Evolutionary conservation across 1,140 invertebrate genomes (phyloP).

Genomic region (Araneus ventricosus): DNA sequence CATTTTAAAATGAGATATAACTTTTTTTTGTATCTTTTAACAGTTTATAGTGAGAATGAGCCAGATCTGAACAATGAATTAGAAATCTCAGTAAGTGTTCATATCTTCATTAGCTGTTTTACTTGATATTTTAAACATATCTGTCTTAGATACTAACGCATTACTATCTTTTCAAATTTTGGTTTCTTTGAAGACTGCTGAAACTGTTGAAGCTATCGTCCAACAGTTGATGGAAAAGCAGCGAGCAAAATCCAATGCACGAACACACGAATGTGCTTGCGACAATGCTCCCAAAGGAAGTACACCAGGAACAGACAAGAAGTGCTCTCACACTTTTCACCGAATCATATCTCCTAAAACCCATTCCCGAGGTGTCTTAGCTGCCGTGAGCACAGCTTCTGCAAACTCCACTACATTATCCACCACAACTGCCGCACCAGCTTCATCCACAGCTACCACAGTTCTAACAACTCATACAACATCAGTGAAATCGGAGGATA

Average conservation of each 20-base stretch:
- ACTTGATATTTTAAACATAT: background rate
- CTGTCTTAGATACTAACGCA: background rate
- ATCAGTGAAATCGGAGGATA: conserved; percentile 62
- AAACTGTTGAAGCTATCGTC: conserved; percentile 92
- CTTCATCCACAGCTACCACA: conserved; percentile 55
- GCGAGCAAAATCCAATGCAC: conserved; percentile 79
- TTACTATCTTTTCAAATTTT: conserved; percentile 34
- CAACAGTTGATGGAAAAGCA: conserved; percentile 93
- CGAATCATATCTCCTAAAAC: conserved; percentile 78
- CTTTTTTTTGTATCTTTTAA: conserved; percentile 60
- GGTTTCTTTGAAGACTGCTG: conserved; percentile 80
- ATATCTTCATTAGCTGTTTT: background rate
- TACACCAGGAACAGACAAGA: conserved; percentile 71
- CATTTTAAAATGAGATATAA: too few relatives aligned
- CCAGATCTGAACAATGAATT: conserved; percentile 91
- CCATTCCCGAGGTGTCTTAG: conserved; percentile 83
- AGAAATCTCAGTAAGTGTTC: conserved; percentile 88
- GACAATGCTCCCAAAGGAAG: conserved; percentile 75
- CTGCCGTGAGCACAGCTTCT: conserved; percentile 79
- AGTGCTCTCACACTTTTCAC: conserved; percentile 77
- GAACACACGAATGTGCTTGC: conserved; percentile 77
- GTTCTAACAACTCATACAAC: conserved; percentile 46
- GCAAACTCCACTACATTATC: conserved; percentile 76
- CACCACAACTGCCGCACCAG: conserved; percentile 46
- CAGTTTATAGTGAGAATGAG: conserved; percentile 92